phyloP scores from a whole-genome alignment of 2,113 vertebrate species.

The Melanotaenia duboulayi region DNA sequence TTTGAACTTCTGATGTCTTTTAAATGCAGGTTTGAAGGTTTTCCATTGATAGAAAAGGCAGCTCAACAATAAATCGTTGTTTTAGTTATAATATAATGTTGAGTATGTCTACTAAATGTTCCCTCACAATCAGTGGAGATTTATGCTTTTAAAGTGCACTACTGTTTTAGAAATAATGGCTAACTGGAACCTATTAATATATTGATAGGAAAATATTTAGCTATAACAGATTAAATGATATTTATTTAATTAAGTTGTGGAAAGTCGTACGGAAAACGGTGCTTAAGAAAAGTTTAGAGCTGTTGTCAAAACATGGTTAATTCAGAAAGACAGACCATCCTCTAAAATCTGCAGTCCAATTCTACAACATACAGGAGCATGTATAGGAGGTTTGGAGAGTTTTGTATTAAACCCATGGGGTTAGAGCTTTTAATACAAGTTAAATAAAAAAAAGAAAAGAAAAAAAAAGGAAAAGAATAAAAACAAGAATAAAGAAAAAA shows the following conservation, averaged over 20 bases:
- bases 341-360: too few relatives aligned
- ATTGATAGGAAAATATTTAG: too few relatives aligned
- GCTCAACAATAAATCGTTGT: not conserved
- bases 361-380: too few relatives aligned
- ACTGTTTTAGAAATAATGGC: not conserved
- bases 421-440: too few relatives aligned
- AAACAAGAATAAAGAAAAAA: too few relatives aligned
- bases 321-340: too few relatives aligned
- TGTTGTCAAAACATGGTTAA: not conserved
- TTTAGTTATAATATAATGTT: not conserved
- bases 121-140: not conserved
- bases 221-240: not conserved
- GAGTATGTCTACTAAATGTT: too few relatives aligned
- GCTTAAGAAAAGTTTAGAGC: not conserved
- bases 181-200: too few relatives aligned
- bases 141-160: not conserved
- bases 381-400: too few relatives aligned
- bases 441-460: too few relatives aligned
- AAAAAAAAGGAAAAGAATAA: too few relatives aligned
- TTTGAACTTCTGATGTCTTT: not conserved
- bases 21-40: not conserved
- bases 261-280: not conserved
- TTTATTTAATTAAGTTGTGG: not conserved
- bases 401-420: too few relatives aligned
- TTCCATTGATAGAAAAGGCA: not conserved